Evolutionary conservation across 2,888 invertebrate genomes (phyloP).

Genomic region (Norana najaformis): DNA sequence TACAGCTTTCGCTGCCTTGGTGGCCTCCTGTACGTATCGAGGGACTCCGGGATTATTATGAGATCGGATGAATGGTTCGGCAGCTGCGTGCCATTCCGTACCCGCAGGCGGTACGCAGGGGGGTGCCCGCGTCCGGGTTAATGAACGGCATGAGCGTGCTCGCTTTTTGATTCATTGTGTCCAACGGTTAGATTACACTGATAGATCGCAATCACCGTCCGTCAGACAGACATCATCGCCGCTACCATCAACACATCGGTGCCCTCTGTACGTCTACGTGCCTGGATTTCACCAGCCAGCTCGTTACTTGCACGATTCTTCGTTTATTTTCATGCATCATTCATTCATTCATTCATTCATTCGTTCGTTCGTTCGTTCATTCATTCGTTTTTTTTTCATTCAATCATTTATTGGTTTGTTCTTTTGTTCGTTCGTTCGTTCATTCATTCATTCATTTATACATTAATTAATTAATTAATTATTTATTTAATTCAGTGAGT

Average conservation of each 20-base stretch:
- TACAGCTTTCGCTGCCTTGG: background rate
- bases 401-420: background rate
- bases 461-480: too few species aligned
- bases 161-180: background rate
- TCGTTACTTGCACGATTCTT: too few species aligned
- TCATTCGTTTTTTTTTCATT: background rate
- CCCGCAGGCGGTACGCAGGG: background rate
- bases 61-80: background rate
- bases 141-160: background rate
- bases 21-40: background rate
- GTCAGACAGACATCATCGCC: background rate
- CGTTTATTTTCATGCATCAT: too few species aligned
- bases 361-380: background rate
- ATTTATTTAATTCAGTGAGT: too few species aligned
- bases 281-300: too few species aligned
- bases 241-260: background rate
- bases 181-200: slow-evolving; percentile 5
- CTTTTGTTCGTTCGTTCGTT: background rate
- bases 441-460: background rate
- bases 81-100: background rate
- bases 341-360: too few species aligned
- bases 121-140: background rate
- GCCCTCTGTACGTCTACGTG: background rate
- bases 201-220: slow-evolving; percentile 20
- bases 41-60: background rate